These are phyloP conservation scores for Nothocercus nigrocapillus DNA, from an alignment of 2,113 vertebrate species.

Conservation along the genomic window DNA sequence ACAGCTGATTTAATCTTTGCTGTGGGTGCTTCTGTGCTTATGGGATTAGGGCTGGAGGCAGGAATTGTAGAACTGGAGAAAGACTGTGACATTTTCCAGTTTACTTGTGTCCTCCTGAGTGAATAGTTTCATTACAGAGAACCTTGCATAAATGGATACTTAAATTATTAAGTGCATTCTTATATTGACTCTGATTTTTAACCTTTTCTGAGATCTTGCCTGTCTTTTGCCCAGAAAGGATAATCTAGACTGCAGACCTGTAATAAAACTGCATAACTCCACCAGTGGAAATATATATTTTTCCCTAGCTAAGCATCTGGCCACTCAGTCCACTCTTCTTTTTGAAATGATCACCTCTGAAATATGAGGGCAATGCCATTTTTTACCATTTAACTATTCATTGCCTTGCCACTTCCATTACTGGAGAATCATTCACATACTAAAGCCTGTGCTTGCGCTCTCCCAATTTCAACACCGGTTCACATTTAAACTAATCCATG, in stretches of 20 bases:
- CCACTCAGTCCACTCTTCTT: too few species aligned
- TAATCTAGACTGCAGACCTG: not conserved
- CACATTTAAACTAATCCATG: not conserved
- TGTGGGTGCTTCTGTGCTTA: not conserved
- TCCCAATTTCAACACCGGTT: not conserved
- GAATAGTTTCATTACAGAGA: not conserved
- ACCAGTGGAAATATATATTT: not conserved
- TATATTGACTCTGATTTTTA: not conserved
- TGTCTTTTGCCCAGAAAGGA: not conserved
- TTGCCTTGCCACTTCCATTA: not conserved
- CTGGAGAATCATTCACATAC: not conserved
- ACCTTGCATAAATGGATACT: not conserved
- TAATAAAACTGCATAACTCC: not conserved
- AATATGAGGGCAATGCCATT: accelerated
- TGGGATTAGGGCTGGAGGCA: not conserved
- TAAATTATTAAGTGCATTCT: not conserved
- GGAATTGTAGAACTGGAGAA: not conserved
- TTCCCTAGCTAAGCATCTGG: not conserved
- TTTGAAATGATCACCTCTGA: not conserved
- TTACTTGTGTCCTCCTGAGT: not conserved
- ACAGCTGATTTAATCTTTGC: not conserved
- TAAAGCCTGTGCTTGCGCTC: not conserved
- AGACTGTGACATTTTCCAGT: not conserved
- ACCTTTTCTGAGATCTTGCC: not conserved
- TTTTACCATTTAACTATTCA: not conserved